phyloP scores from a whole-genome alignment of 1,140 invertebrate genomes.

The Aphelenchoides fujianensis region DNA sequence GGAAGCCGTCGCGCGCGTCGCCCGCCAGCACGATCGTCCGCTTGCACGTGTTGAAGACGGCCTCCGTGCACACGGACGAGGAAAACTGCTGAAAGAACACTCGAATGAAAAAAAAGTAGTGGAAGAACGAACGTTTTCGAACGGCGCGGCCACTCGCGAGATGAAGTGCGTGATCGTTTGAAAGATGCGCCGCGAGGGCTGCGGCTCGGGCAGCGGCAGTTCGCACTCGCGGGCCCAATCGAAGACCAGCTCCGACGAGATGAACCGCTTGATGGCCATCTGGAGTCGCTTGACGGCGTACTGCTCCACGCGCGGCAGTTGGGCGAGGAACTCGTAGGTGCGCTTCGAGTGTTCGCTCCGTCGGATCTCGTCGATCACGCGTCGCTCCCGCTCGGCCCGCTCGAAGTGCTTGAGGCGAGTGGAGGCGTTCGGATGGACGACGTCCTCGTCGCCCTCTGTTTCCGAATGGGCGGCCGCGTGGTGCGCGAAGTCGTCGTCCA shows the following conservation, averaged over 20 bases:
- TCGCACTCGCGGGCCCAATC: conserved; percentile 9
- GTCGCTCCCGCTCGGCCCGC: neutral
- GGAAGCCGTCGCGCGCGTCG: conserved; percentile 34
- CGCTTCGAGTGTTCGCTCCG: neutral
- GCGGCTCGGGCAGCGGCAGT: neutral
- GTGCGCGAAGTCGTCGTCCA: neutral
- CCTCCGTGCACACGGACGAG: neutral
- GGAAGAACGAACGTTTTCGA: neutral
- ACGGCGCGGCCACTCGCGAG: neutral
- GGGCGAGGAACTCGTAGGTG: conserved; percentile 1
- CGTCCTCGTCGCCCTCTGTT: conserved; percentile 1
- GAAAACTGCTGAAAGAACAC: neutral
- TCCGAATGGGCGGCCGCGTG: neutral
- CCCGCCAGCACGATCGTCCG: conserved; percentile 27
- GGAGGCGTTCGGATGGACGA: neutral
- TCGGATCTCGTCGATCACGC: neutral
- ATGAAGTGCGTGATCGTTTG: neutral
- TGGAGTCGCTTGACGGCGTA: conserved; percentile 11
- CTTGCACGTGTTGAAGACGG: neutral
- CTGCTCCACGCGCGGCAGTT: conserved; percentile 15
- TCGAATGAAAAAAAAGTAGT: neutral
- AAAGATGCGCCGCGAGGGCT: neutral
- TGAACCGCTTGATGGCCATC: neutral
- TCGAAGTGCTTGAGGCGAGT: neutral
- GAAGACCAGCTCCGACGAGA: conserved; percentile 10